Evolutionary conservation across 2,888 invertebrate genomes (phyloP).

Genomic region (Eupeodes luniger): DNA sequence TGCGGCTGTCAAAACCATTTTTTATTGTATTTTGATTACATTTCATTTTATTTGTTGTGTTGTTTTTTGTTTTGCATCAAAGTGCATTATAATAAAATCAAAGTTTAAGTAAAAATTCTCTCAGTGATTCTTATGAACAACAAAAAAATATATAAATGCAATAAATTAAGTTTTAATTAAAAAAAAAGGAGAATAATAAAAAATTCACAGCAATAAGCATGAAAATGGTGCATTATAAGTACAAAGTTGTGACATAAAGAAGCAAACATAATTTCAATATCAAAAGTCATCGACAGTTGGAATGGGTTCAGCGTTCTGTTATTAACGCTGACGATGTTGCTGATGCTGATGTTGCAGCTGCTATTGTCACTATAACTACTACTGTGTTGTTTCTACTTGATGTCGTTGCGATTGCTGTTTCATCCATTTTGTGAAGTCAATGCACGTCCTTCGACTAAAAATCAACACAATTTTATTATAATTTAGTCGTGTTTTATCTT

Average conservation of each 20-base stretch:
- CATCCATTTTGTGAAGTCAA: conserved; percentile 60
- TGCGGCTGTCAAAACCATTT: conserved; percentile 14
- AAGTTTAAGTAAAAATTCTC: conserved; percentile 34
- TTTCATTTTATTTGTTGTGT: conserved; percentile 14
- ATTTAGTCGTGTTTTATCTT: conserved; percentile 32
- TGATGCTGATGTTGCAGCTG: conserved; percentile 63
- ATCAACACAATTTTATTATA: conserved; percentile 53
- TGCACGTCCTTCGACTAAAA: conserved; percentile 78
- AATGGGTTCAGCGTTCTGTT: conserved; percentile 62
- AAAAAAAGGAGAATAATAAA: conserved; percentile 11
- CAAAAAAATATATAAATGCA: conserved; percentile 57
- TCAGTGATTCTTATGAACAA: conserved; percentile 54
- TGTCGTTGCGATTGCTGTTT: not conserved
- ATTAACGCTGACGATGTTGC: conserved; percentile 18
- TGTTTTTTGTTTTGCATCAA: conserved; percentile 14
- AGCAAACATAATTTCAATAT: conserved; percentile 76
- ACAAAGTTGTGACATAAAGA: not conserved
- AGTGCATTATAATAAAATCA: conserved; percentile 58
- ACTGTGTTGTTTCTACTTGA: not conserved
- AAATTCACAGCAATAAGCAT: conserved; percentile 17
- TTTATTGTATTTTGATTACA: conserved; percentile 35
- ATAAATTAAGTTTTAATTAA: conserved; percentile 64
- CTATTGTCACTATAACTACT: conserved; percentile 19
- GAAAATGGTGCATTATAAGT: conserved; percentile 36
- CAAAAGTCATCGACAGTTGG: conserved; percentile 78